Conservation (phyloP, 2,113 vertebrate species). For the Synodontis membranacea region DNA sequence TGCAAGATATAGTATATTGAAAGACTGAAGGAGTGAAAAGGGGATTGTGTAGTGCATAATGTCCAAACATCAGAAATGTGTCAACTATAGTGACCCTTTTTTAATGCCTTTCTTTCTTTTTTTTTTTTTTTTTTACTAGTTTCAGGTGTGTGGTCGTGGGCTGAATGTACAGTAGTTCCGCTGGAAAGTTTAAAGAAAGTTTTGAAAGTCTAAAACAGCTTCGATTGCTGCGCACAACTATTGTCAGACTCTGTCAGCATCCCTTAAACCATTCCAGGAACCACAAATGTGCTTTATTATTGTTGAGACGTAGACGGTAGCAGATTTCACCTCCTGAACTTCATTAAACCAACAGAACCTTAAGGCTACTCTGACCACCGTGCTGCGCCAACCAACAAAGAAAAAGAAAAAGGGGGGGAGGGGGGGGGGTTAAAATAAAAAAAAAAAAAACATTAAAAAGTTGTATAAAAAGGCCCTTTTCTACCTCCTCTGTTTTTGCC, state of each 20-base stretch:
- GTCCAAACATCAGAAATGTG: neutral
- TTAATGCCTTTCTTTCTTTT: neutral
- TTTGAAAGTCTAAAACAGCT: neutral
- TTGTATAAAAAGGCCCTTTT: constrained; percentile 44
- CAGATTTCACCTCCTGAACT: neutral
- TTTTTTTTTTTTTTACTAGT: neutral
- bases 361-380: neutral
- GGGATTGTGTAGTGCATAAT: neutral
- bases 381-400: neutral
- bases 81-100: neutral
- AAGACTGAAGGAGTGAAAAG: neutral
- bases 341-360: neutral
- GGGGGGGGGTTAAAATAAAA: neutral
- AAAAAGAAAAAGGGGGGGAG: too few relatives aligned
- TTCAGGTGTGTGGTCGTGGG: neutral
- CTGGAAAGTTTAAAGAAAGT: neutral
- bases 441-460: constrained; percentile 7
- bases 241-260: neutral
- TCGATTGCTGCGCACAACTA: neutral
- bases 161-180: too few relatives aligned
- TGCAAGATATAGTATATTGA: neutral
- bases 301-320: neutral
- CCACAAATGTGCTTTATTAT: neutral
- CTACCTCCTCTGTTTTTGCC: constrained; percentile 23
- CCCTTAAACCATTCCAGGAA: neutral